Evolutionary conservation across 2,888 invertebrate species (phyloP).

Genomic region (Heliconius cydno): DNA sequence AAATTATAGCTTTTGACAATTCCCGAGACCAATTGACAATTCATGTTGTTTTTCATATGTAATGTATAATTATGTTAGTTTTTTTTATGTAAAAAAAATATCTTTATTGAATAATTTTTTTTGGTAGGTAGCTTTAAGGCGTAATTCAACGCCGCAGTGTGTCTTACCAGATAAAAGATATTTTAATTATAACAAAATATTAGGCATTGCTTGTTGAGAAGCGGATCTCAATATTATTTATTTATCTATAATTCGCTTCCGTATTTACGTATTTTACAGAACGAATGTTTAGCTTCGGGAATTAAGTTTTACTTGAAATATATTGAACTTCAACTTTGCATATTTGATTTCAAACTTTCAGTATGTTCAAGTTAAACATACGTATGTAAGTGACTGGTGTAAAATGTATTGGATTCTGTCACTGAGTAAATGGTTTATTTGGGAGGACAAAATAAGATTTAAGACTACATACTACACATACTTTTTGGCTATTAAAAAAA

Average conservation of each 20-base stretch:
- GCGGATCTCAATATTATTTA: not conserved
- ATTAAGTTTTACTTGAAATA: slow-evolving; percentile 3
- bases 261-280: not conserved
- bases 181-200: not conserved
- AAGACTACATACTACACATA: no score
- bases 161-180: no score
- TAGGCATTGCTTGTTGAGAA: not conserved
- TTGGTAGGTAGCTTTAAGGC: no score
- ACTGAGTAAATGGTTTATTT: not conserved
- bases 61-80: not conserved
- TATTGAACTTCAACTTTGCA: not conserved
- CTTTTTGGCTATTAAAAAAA: no score
- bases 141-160: no score
- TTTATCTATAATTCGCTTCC: not conserved
- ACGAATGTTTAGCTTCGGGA: not conserved
- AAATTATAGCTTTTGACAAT: slow-evolving; percentile 15
- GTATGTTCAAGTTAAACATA: not conserved
- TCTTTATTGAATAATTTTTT: not conserved
- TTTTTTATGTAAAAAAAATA: not conserved
- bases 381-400: not conserved
- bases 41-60: not conserved
- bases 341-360: slow-evolving; percentile 16
- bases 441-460: not conserved
- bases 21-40: not conserved
- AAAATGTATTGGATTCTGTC: not conserved